These are phyloP conservation scores for Hydrolagus colliei DNA, from an alignment of 2,797 vertebrate genomes.

Conservation along the genomic window DNA sequence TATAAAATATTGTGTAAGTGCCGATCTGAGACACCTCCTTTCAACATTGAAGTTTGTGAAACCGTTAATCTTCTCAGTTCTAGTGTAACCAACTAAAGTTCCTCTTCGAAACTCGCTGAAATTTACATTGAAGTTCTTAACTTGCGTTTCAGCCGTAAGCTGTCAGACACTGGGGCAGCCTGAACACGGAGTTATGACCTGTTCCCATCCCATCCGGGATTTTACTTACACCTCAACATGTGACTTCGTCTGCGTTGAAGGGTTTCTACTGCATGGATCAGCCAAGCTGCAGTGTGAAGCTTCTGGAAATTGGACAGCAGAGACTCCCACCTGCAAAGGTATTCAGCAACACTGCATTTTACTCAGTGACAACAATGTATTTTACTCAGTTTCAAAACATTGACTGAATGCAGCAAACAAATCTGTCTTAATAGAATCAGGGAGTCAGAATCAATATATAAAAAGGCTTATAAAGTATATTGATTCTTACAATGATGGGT, in stretches of 20 bases:
- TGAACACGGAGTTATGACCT: constrained; percentile 42
- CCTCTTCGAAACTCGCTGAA: too few relatives aligned
- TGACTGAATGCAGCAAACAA: too few relatives aligned
- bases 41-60: too few relatives aligned
- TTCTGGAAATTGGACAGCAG: neutral
- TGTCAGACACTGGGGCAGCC: constrained; percentile 51
- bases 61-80: neutral
- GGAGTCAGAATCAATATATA: too few relatives aligned
- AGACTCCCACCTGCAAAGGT: neutral
- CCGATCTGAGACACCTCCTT: too few relatives aligned
- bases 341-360: neutral
- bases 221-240: neutral
- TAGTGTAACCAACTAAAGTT: too few relatives aligned
- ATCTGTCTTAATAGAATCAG: too few relatives aligned
- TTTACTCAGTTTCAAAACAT: too few relatives aligned
- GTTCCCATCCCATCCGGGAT: neutral
- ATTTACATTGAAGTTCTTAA: neutral
- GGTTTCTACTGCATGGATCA: neutral
- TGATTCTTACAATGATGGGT: too few relatives aligned
- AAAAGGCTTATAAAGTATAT: too few relatives aligned
- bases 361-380: too few relatives aligned
- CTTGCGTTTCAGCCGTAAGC: constrained; percentile 40
- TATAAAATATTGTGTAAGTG: too few relatives aligned
- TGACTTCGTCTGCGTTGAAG: neutral
- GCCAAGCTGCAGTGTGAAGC: neutral